Conservation (phyloP, 2,888 invertebrate genomes). For the Pherbina coryleti region DNA sequence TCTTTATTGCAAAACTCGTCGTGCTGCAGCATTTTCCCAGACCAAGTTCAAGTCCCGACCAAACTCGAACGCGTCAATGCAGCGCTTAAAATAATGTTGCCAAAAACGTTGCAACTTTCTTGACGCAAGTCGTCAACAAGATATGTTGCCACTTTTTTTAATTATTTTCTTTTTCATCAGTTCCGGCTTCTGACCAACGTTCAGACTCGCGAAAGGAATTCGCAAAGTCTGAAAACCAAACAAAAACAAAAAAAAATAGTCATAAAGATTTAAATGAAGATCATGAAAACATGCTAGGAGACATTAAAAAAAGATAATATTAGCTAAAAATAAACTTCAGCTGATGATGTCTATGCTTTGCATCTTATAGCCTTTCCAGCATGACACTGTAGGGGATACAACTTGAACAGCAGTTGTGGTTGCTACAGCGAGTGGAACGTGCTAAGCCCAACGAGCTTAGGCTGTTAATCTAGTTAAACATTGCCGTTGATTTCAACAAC, state of each 20-base stretch:
- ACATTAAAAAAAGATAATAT: neutral
- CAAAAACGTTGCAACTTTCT: constrained; percentile 34
- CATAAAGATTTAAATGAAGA: constrained; percentile 5
- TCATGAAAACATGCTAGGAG: neutral
- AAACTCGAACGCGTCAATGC: neutral
- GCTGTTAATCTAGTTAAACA: constrained; percentile 12
- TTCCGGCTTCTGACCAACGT: constrained; percentile 1
- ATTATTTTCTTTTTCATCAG: constrained; percentile 24
- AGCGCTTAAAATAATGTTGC: constrained; percentile 13
- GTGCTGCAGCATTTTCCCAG: constrained; percentile 15
- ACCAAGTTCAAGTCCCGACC: constrained; percentile 15
- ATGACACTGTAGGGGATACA: constrained; percentile 11
- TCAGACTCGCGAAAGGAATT: constrained; percentile 6
- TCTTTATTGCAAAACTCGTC: constrained; percentile 51
- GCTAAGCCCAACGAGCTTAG: constrained; percentile 34
- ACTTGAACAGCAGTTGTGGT: neutral
- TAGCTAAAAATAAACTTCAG: constrained; percentile 5
- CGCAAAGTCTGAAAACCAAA: neutral
- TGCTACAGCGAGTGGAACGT: neutral
- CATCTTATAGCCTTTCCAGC: neutral
- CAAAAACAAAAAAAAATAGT: neutral
- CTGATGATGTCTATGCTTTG: neutral
- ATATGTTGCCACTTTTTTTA: constrained; percentile 16
- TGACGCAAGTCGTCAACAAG: constrained; percentile 35
- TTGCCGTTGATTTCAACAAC: neutral